These are phyloP conservation scores for Mustela nigripes DNA, from an alignment of 2,113 vertebrate species.

Conservation along the genomic window DNA sequence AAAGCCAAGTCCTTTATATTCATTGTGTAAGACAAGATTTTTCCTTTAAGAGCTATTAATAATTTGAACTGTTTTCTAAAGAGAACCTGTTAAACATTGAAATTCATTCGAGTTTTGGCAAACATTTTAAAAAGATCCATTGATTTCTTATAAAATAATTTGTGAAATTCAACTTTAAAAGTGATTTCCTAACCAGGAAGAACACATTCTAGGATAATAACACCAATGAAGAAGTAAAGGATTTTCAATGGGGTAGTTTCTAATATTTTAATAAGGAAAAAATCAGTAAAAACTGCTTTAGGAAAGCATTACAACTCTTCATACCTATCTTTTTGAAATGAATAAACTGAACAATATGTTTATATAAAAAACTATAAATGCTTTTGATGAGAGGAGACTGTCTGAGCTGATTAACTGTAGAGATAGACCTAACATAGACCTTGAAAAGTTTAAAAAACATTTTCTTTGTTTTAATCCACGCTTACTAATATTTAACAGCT, in stretches of 20 bases:
- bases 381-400: background rate
- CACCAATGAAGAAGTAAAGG: background rate
- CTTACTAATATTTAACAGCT: slow-evolving; percentile 41
- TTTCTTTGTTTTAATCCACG: background rate
- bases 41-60: slow-evolving; percentile 24
- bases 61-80: slow-evolving; percentile 17
- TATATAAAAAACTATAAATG: background rate
- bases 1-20: slow-evolving; percentile 20
- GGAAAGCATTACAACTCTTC: slow-evolving; percentile 38
- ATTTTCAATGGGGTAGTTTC: background rate
- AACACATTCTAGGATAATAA: background rate
- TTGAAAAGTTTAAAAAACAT: slow-evolving; percentile 38
- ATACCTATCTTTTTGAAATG: background rate
- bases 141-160: slow-evolving; percentile 38
- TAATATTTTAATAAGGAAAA: slow-evolving; percentile 52
- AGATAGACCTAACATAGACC: background rate
- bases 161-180: slow-evolving; percentile 37
- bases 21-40: background rate
- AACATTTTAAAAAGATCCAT: background rate
- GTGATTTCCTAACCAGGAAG: slow-evolving; percentile 14
- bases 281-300: slow-evolving; percentile 47
- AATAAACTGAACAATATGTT: slow-evolving; percentile 19
- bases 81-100: slow-evolving; percentile 40
- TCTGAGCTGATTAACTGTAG: slow-evolving; percentile 8
- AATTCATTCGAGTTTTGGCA: slow-evolving; percentile 66